These are phyloP conservation scores for Zoroaster sp. DNA, from an alignment of 53 echinoderm and acorn worm genomes.

Conservation along the genomic window DNA sequence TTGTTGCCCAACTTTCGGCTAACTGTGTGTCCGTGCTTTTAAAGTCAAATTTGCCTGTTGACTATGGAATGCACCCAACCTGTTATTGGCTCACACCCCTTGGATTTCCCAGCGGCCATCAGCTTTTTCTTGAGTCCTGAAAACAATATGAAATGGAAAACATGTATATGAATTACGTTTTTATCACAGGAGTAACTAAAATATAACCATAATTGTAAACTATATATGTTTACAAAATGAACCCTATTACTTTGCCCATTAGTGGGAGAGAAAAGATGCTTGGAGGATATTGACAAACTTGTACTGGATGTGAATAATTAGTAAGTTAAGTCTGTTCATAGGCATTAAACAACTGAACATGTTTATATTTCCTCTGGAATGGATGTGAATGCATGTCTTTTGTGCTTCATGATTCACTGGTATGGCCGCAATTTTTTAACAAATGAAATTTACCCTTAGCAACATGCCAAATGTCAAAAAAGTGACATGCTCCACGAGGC, in stretches of 20 bases:
- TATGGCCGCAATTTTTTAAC: neutral
- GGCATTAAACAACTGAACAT: neutral
- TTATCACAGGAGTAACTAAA: no score
- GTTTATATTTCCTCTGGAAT: neutral
- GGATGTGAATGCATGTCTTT: neutral
- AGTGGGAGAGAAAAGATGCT: no score
- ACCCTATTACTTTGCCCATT: no score
- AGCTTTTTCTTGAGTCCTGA: neutral
- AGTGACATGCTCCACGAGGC: neutral
- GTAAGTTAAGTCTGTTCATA: no score
- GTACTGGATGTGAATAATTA: no score
- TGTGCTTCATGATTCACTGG: no score
- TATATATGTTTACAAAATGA: neutral
- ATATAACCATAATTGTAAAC: no score
- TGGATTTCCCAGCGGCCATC: neutral
- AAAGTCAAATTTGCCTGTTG: no score
- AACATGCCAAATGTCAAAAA: neutral
- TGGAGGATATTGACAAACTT: no score
- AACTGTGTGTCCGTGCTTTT: no score
- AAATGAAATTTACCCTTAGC: neutral
- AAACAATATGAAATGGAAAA: neutral
- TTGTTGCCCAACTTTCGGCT: no score
- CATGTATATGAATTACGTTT: no score
- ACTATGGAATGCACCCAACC: neutral
- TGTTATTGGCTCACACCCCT: neutral